Percentiles rank a stretch among this genome's conserved stretches.
phyloP scores from a whole-genome alignment of 1,140 invertebrate species.

The Gryon sp. region DNA sequence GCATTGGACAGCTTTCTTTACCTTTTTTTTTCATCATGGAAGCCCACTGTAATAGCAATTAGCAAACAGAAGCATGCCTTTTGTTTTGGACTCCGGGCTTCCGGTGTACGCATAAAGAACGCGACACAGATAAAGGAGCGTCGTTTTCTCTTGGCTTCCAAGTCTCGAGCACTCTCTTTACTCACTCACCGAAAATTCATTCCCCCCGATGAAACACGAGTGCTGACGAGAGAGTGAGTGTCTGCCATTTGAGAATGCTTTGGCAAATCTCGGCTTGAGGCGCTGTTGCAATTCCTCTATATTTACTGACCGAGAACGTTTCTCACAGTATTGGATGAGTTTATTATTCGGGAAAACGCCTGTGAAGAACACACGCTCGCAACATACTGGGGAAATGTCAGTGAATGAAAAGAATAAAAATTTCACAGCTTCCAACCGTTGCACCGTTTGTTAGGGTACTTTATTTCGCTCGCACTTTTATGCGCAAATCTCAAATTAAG shows the following conservation, averaged over 20 bases:
- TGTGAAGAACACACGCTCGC: not conserved
- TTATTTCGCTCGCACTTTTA: no score
- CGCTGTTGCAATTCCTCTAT: slow-evolving; percentile 11
- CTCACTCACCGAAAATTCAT: slow-evolving; percentile 40
- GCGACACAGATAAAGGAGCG: slow-evolving; percentile 38
- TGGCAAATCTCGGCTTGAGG: slow-evolving; percentile 23
- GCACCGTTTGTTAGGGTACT: no score
- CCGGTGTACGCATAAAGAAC: slow-evolving; percentile 6
- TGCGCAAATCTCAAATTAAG: no score
- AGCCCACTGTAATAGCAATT: not conserved
- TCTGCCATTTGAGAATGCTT: slow-evolving; percentile 29
- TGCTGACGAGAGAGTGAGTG: slow-evolving; percentile 32
- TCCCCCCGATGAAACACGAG: slow-evolving; percentile 32
- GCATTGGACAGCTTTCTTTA: no score
- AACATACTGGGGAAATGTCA: not conserved
- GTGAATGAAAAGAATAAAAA: not conserved
- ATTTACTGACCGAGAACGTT: slow-evolving; percentile 29
- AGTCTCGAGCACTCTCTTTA: slow-evolving; percentile 27
- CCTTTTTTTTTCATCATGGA: not conserved
- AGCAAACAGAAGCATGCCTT: slow-evolving; percentile 16
- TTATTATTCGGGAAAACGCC: slow-evolving; percentile 22
- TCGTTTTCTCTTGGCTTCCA: slow-evolving; percentile 33
- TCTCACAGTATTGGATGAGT: slow-evolving; percentile 16
- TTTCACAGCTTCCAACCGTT: no score
- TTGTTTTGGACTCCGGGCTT: not conserved